Percentiles rank a stretch among this genome's conserved stretches.
These are phyloP conservation scores for Lysiphlebus fabarum DNA, from an alignment of 1,140 invertebrate genomes.

Conservation along the genomic window DNA sequence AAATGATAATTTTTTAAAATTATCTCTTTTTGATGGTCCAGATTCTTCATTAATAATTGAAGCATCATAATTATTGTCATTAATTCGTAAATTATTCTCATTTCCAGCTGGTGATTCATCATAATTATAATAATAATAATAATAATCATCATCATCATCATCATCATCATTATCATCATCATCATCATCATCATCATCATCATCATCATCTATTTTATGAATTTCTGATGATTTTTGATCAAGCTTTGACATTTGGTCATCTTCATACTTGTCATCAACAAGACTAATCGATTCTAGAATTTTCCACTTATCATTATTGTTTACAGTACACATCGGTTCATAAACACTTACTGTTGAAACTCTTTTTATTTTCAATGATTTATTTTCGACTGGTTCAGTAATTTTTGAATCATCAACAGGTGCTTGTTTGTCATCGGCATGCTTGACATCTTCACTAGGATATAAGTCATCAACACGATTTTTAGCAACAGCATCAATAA, in stretches of 20 bases:
- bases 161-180: slow-evolving; percentile 14
- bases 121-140: no score
- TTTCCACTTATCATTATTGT: neutral
- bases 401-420: neutral
- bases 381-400: neutral
- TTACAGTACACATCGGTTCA: neutral
- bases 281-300: slow-evolving; percentile 1
- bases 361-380: neutral
- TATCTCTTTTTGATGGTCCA: neutral
- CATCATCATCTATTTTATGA: neutral
- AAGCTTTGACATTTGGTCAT: neutral
- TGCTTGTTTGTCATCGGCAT: neutral
- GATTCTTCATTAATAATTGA: no score
- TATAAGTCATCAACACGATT: slow-evolving; percentile 22
- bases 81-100: neutral
- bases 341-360: neutral
- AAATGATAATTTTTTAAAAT: neutral
- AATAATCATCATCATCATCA: slow-evolving; percentile 15
- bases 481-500: slow-evolving; percentile 36
- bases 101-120: slow-evolving; percentile 5
- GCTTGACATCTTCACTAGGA: neutral
- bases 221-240: neutral
- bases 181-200: slow-evolving; percentile 5
- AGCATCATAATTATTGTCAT: no score
- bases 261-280: slow-evolving; percentile 1